Percentiles rank a stretch among this genome's conserved stretches.
Evolutionary conservation across 2,888 invertebrate species (phyloP).

Genomic region (Thymelicus sylvestris): DNA sequence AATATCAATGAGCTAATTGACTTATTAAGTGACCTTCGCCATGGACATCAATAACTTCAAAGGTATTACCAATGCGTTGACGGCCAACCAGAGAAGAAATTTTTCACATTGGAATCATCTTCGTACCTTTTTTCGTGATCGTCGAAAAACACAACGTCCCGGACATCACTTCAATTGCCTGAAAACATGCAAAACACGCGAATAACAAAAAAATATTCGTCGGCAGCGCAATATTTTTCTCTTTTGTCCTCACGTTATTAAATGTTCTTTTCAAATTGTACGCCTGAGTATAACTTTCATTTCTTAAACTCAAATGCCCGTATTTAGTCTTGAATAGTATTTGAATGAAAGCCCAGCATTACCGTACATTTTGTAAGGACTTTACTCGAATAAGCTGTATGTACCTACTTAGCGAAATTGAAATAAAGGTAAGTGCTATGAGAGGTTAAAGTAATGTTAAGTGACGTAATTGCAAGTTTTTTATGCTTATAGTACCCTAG

Average conservation of each 20-base stretch:
- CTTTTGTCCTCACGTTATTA: slow-evolving; percentile 28
- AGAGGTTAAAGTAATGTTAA: slow-evolving; percentile 19
- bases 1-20: no score
- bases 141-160: not conserved
- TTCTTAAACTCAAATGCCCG: slow-evolving; percentile 29
- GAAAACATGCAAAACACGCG: slow-evolving; percentile 8
- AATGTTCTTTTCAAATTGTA: slow-evolving; percentile 26
- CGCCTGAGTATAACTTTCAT: slow-evolving; percentile 15
- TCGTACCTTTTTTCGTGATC: not conserved
- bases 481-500: not conserved
- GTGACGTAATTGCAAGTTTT: slow-evolving; percentile 18
- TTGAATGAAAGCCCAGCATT: slow-evolving; percentile 29
- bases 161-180: slow-evolving; percentile 5
- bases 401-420: slow-evolving; percentile 23
- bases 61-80: no score
- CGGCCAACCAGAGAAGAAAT: no score
- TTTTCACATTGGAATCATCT: no score
- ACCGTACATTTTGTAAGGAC: slow-evolving; percentile 18
- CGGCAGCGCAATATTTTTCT: slow-evolving; percentile 8
- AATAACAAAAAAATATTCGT: slow-evolving; percentile 1
- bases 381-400: slow-evolving; percentile 24
- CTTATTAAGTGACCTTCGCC: no score
- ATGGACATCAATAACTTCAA: no score
- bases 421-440: slow-evolving; percentile 3
- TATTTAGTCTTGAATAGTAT: slow-evolving; percentile 34